Conservation (phyloP, 2,888 invertebrate species). For the Orthosia gothica region DNA sequence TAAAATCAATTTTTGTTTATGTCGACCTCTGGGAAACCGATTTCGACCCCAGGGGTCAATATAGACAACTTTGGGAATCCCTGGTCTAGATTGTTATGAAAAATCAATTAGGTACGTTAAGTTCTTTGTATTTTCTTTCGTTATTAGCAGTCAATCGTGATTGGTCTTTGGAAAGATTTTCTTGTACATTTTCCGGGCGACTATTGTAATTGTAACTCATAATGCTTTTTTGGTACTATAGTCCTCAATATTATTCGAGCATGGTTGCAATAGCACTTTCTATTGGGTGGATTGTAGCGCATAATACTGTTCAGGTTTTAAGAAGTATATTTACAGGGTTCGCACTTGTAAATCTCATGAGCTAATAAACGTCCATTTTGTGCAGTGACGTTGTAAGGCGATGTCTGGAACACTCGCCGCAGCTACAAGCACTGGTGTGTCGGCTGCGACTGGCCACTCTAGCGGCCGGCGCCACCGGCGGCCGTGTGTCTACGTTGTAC, state of each 20-base stretch:
- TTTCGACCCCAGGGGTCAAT: too few species aligned
- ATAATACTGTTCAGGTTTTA: too few species aligned
- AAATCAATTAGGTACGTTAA: not conserved
- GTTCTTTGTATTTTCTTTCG: constrained; percentile 1
- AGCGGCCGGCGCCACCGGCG: constrained; percentile 90
- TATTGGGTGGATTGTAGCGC: too few species aligned
- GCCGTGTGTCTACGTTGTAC: constrained; percentile 86
- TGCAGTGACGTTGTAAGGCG: constrained; percentile 93
- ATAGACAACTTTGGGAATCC: too few species aligned
- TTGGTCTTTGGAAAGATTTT: not conserved
- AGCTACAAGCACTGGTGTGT: constrained; percentile 94
- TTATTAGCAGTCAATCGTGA: not conserved
- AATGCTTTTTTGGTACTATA: not conserved
- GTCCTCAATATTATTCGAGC: too few species aligned
- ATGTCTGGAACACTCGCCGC: constrained; percentile 95
- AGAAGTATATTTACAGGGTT: too few species aligned
- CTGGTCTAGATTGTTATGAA: not conserved
- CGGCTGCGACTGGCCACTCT: constrained; percentile 93
- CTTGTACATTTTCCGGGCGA: too few species aligned
- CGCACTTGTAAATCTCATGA: too few species aligned
- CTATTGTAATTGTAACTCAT: too few species aligned
- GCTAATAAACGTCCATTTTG: not conserved
- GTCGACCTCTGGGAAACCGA: too few species aligned
- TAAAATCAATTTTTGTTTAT: too few species aligned
- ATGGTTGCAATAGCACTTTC: not conserved